Evolutionary conservation across 2,888 invertebrate species (phyloP).

Genomic region (Temnothorax rugatulus): DNA sequence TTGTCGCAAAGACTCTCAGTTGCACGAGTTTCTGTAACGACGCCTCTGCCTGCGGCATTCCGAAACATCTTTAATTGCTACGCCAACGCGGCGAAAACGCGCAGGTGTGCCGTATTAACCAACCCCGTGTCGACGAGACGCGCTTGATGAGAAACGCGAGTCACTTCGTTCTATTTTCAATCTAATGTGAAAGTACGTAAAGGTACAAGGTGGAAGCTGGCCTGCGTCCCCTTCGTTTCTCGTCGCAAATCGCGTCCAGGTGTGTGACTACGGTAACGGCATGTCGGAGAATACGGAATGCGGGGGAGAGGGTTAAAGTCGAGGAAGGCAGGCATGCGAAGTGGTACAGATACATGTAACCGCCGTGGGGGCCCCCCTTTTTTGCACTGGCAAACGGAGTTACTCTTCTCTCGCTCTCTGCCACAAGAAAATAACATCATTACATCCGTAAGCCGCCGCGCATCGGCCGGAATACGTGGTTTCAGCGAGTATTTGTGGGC

Average conservation of each 20-base stretch:
- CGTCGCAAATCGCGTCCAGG: constrained; percentile 74
- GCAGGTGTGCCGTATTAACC: constrained; percentile 26
- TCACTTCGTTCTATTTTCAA: constrained; percentile 61
- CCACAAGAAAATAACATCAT: constrained; percentile 84
- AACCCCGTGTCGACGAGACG: constrained; percentile 50
- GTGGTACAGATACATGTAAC: constrained; percentile 77
- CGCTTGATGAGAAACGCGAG: constrained; percentile 37
- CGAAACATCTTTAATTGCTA: constrained; percentile 68
- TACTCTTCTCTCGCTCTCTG: constrained; percentile 59
- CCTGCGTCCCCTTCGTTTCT: not conserved
- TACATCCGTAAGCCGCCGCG: constrained; percentile 75
- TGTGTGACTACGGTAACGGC: constrained; percentile 78
- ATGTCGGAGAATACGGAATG: constrained; percentile 78
- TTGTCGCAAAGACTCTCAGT: constrained; percentile 35
- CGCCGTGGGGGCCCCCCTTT: constrained; percentile 68
- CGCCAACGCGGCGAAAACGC: constrained; percentile 57
- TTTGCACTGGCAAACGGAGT: constrained; percentile 72
- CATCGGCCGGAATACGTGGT: constrained; percentile 50
- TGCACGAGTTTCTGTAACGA: constrained; percentile 46
- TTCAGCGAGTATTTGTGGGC: constrained; percentile 22
- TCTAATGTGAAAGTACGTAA: constrained; percentile 61
- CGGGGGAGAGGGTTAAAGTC: constrained; percentile 73
- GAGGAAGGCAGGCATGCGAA: constrained; percentile 76
- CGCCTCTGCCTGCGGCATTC: constrained; percentile 56
- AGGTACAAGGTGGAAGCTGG: constrained; percentile 60